Base-by-base conservation (phyloP, 2,888 invertebrate species). In the Netelia inedita region DNA sequence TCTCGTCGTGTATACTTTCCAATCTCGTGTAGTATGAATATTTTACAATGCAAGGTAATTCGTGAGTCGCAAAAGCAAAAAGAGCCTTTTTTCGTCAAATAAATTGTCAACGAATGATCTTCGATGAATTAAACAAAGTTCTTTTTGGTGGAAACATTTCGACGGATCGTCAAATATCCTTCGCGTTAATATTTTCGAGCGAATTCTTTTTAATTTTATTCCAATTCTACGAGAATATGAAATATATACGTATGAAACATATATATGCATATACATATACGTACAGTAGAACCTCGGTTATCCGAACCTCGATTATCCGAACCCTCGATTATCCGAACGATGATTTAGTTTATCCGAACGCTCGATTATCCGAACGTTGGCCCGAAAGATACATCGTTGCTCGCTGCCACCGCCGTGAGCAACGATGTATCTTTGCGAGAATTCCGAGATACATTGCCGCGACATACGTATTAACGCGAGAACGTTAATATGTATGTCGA, bases 1-100 rank as follows among this genome's bases (percentile, higher is more conserved):
- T 74, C 57, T 69, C 71, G 65, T 73, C 57, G 68, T 79, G 80
- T 75, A 66, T 66, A 80, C 74, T 68, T 73, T 80, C 46, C 21
- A 66, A 83, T 71, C 35, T 79, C 79, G 14, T 63, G 65, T 76
- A 35, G 43, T 61, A 71, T 82, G 35, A 65, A 79, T 79, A 61
- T 78, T 69, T 66, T 68, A 86, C 79, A 79, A 79, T 82, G 75
- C 61, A 57, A 16, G 53, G 46, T 46, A 46, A 14, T 46, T 46
- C 46, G 46, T 46, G 16, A 16, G 19, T 1, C n/a, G 57, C 1
- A 57, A 19, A 57, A 57, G 5, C n/a, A 57, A 57, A 57, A 57
- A 14, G 9, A 57, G 57, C n/a, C 5, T 14, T 57, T 57, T 57
- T 0, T 57, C 11, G 8, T 65, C 2, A 28, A 65, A 65, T 28